Conservation (phyloP, 2,113 vertebrate species). For the Origma solitaria region DNA sequence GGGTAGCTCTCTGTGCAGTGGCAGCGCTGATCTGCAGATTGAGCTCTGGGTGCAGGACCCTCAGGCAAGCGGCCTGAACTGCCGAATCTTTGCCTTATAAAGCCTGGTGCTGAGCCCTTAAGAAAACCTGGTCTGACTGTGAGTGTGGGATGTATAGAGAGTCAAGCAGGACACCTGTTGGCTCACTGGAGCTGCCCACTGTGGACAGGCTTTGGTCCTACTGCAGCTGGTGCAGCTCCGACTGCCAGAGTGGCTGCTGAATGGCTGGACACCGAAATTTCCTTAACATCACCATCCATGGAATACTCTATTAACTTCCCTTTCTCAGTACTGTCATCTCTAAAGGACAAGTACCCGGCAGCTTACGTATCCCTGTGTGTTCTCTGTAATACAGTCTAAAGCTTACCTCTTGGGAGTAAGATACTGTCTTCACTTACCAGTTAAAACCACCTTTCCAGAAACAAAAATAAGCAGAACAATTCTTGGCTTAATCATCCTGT, state of each 20-base stretch:
- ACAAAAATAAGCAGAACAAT: slow-evolving; percentile 99
- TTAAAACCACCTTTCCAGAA: slow-evolving; percentile 98
- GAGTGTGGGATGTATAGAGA: neutral
- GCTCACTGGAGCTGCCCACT: neutral
- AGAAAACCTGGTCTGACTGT: neutral
- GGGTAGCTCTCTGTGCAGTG: neutral
- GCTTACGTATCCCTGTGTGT: neutral
- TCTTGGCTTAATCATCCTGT: slow-evolving; percentile 99
- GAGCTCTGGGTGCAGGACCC: neutral
- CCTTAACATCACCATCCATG: neutral
- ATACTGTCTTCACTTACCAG: slow-evolving; percentile 77
- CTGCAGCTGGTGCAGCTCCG: neutral
- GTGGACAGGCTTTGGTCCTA: neutral
- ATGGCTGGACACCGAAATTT: neutral
- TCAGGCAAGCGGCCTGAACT: neutral
- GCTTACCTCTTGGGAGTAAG: neutral
- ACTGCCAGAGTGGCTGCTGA: neutral
- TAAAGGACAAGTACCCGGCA: neutral
- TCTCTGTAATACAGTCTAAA: neutral
- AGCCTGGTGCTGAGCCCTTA: neutral
- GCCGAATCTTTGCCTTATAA: neutral
- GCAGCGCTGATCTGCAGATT: neutral
- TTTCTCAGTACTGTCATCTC: neutral
- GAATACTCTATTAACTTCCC: neutral
- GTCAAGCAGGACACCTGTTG: neutral